These are phyloP conservation scores for Papilio demoleus DNA, from an alignment of 2,888 invertebrate genomes.

Conservation along the genomic window DNA sequence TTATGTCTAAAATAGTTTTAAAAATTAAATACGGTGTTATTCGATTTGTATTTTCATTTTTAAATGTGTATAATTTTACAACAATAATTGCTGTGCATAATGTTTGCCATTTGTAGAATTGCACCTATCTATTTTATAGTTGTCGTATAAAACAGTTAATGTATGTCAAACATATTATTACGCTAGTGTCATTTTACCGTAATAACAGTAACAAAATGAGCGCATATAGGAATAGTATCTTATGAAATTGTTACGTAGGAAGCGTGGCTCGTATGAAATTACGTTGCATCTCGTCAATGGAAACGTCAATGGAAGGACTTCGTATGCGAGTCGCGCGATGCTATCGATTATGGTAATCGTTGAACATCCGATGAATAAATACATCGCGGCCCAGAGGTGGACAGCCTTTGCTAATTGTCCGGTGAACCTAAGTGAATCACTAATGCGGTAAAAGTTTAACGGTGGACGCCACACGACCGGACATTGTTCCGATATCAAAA, in stretches of 20 bases:
- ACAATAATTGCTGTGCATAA: not conserved
- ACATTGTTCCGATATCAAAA: slow-evolving; percentile 57
- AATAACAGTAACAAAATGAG: slow-evolving; percentile 35
- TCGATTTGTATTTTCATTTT: not conserved
- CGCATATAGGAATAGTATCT: slow-evolving; percentile 12
- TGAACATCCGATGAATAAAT: slow-evolving; percentile 82
- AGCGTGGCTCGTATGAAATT: slow-evolving; percentile 32
- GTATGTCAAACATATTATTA: slow-evolving; percentile 26
- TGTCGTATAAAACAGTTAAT: slow-evolving; percentile 15
- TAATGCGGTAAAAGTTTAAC: slow-evolving; percentile 72
- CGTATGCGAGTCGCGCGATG: slow-evolving; percentile 78
- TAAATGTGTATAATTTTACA: not conserved
- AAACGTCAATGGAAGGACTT: slow-evolving; percentile 63
- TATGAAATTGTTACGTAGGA: slow-evolving; percentile 24
- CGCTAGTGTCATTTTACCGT: slow-evolving; percentile 22
- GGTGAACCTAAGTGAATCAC: slow-evolving; percentile 79
- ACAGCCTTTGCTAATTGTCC: slow-evolving; percentile 83
- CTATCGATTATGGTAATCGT: slow-evolving; percentile 82
- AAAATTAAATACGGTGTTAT: not conserved
- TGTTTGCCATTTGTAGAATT: not conserved
- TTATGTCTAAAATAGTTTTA: not conserved
- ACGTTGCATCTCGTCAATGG: slow-evolving; percentile 68
- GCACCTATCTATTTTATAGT: slow-evolving; percentile 6
- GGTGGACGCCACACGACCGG: slow-evolving; percentile 59
- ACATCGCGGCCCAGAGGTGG: slow-evolving; percentile 78